A percentile compares a stretch with the other conserved stretches of the same genome.
These are phyloP conservation scores for Drosophila recens DNA, from an alignment of 2,888 invertebrate species.

Conservation along the genomic window DNA sequence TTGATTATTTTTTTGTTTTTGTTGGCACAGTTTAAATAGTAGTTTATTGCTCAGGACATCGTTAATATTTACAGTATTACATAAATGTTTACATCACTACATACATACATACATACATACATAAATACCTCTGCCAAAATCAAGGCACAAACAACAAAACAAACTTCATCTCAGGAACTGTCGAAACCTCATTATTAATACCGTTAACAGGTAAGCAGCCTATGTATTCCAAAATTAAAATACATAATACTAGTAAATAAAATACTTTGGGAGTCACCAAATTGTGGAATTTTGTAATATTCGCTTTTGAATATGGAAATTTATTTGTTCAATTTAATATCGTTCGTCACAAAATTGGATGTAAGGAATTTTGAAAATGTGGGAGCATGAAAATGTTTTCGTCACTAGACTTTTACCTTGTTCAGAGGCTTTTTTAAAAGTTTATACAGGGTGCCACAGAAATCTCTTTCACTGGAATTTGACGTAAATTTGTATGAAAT, in stretches of 20 bases:
- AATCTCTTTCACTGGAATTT: no score
- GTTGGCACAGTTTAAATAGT: conserved; percentile 10
- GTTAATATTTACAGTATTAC: conserved; percentile 16
- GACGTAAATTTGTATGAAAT: no score
- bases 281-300: no score
- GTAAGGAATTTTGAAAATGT: no score
- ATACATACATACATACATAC: not conserved
- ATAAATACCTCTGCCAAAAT: conserved; percentile 11
- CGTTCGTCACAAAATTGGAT: no score
- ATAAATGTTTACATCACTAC: not conserved
- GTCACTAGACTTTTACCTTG: no score
- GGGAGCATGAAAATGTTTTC: no score
- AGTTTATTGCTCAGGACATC: conserved; percentile 37
- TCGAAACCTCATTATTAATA: conserved; percentile 16
- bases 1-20: conserved; percentile 23
- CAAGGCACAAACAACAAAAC: conserved; percentile 2
- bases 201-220: conserved; percentile 45
- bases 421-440: no score
- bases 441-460: no score
- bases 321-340: no score
- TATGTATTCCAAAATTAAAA: not conserved
- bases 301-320: no score
- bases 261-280: not conserved
- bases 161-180: conserved; percentile 27
- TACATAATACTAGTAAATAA: not conserved